Percentiles rank a stretch among this genome's conserved stretches.
phyloP scores from a whole-genome alignment of 92 coral and sea anemone species.

The Porites cylindrica region DNA sequence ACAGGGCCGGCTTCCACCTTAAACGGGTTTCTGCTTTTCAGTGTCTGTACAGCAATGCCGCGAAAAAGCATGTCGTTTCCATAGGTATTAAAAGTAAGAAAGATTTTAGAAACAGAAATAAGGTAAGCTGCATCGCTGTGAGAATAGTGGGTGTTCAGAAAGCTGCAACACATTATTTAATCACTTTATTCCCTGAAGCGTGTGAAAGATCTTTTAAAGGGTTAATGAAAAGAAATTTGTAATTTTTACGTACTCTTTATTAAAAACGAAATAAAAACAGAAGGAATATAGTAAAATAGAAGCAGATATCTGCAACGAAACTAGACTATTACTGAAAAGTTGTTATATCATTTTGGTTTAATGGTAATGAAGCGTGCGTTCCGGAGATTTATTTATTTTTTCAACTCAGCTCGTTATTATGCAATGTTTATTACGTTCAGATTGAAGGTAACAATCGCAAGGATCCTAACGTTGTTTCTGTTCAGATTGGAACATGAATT shows the following conservation, averaged over 20 bases:
- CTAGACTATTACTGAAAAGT: neutral
- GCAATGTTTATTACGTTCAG: neutral
- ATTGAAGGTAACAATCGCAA: neutral
- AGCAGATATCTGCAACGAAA: neutral
- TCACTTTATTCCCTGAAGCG: neutral
- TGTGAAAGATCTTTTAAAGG: neutral
- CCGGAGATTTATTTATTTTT: neutral
- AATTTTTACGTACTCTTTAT: neutral
- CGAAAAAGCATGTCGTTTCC: too few relatives aligned
- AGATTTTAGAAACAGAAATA: too few relatives aligned
- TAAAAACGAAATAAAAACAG: neutral
- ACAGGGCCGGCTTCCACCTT: too few relatives aligned
- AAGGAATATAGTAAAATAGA: neutral
- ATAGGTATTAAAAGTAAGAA: too few relatives aligned
- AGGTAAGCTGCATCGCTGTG: too few relatives aligned
- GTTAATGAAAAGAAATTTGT: neutral
- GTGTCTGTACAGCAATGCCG: too few relatives aligned
- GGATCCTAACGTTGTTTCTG: neutral
- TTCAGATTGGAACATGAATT: conserved; percentile 88
- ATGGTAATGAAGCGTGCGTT: neutral
- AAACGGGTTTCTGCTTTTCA: too few relatives aligned
- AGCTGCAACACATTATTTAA: neutral
- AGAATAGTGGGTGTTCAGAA: too few relatives aligned
- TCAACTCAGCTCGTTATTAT: neutral
- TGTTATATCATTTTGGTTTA: neutral